Evolutionary conservation across 1,140 invertebrate species (phyloP), one percentile per base, ranked within the genome.

Genomic region (Caenorhabditis brenneri): DNA sequence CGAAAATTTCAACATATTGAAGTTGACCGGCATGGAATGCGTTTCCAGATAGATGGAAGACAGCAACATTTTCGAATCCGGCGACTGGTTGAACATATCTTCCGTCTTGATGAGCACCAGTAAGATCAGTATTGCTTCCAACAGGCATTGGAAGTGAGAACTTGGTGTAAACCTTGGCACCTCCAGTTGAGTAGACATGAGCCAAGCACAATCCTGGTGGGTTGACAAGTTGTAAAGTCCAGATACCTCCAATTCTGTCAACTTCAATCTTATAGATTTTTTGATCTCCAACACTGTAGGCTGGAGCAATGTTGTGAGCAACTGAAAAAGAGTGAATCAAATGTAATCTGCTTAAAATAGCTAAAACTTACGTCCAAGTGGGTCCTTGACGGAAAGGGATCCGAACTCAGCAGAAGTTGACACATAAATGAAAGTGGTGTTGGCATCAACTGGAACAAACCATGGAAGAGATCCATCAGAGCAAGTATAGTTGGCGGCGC

Each of bases 1-100:
- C 81, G 33, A 86, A 79, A 15, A 86, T 69, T 42, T 86, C 84
- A 15, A 84, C 53, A 31, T 83, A 83, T 31, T 83, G 82, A 9
- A 83, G 24, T 24, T 79, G 51, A 16, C 69, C 82, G 7, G 16
- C 24, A 19, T 55, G 48, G 39, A 65, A 65, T 24, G 78, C 22
- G 12, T 36, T 55, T 51, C 82, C 82, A 42, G 36, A 48, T 12
- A 83, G 1, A 55, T 83, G 82, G 78, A 83, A 58, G 15, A 27
- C 42, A 31, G 53, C 78, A n/a, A 79, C 53, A 29, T 65, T 65
- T n/a, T 46, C 42, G 33, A 83, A 65, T 74, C 48, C 42, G 22
- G 78, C 36, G 0, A 79, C 29, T 19, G 84, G 84, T 19, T 29
- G 16, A 24, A 36, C 22, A 19, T 46, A 42, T 19, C 15, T n/a